Evolutionary conservation across 2,888 invertebrate genomes (phyloP).

Genomic region (Clostera curtula): DNA sequence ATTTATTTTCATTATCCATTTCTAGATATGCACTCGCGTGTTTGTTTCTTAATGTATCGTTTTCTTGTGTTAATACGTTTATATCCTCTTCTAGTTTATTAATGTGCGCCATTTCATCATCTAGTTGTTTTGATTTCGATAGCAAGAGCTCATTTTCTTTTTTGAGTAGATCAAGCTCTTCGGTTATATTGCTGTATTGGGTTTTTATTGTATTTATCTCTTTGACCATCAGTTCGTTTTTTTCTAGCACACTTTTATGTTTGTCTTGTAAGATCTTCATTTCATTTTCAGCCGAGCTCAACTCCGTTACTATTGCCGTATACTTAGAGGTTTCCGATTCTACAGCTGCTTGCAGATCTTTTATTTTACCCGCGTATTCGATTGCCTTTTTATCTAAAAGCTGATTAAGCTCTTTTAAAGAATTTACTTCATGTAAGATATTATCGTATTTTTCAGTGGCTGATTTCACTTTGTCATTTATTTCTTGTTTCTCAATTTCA

Average conservation of each 20-base stretch:
- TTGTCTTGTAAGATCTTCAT: constrained; percentile 13
- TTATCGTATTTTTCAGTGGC: constrained; percentile 13
- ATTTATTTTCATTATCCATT: constrained; percentile 11
- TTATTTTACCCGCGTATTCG: constrained; percentile 23
- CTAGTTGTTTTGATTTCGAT: constrained; percentile 24
- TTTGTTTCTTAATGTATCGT: constrained; percentile 30
- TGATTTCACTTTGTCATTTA: constrained; percentile 17
- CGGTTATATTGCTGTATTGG: constrained; percentile 11
- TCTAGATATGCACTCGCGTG: too few relatives aligned
- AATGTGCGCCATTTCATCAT: constrained; percentile 8
- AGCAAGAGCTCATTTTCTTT: constrained; percentile 25
- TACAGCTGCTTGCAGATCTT: constrained; percentile 17
- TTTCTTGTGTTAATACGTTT: constrained; percentile 42
- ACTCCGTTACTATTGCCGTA: constrained; percentile 8
- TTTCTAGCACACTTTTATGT: constrained; percentile 11
- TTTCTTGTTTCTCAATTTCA: constrained; percentile 14
- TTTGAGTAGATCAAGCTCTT: constrained; percentile 19
- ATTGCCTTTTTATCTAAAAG: constrained; percentile 20
- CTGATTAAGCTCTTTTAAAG: constrained; percentile 18
- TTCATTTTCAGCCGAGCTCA: constrained; percentile 13
- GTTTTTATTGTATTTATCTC: constrained; percentile 21
- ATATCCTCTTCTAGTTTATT: constrained; percentile 20
- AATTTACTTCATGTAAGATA: constrained; percentile 16
- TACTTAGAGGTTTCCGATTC: constrained; percentile 17
- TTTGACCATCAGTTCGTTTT: constrained; percentile 13